phyloP scores from a whole-genome alignment of 2,113 vertebrate genomes.

The Lophura nycthemera region DNA sequence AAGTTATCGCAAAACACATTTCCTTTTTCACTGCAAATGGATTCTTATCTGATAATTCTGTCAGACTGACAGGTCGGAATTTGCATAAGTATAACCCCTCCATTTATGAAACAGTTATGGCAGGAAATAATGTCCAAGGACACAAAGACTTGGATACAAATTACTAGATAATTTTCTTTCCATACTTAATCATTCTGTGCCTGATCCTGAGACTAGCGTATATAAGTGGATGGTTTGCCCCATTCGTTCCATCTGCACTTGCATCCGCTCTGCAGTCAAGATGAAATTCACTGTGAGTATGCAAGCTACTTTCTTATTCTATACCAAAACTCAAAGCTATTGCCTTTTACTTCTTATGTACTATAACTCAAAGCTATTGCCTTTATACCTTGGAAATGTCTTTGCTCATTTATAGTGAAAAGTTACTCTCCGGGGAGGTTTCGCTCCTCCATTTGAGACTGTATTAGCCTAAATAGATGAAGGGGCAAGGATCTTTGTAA shows the following conservation, averaged over 20 bases:
- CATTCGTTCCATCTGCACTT: background rate
- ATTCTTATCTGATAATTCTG: background rate
- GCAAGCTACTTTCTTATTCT: background rate
- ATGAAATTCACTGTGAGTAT: constrained; percentile 52
- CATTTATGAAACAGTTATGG: background rate
- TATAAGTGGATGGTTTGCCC: background rate
- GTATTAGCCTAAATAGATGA: background rate
- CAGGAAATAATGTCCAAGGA: constrained; percentile 14
- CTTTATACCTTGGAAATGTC: background rate
- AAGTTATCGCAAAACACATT: background rate
- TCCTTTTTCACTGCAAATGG: constrained; percentile 12
- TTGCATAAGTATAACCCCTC: background rate
- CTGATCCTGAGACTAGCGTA: background rate
- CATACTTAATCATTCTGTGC: background rate
- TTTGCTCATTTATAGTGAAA: background rate
- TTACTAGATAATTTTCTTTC: background rate
- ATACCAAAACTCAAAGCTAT: background rate
- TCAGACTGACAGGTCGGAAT: background rate
- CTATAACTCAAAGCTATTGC: background rate
- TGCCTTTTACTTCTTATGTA: background rate
- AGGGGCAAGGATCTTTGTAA: background rate
- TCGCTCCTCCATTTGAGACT: background rate
- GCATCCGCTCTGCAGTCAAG: constrained; percentile 31
- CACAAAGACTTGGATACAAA: background rate
- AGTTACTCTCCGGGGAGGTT: background rate